A percentile compares a stretch with the other conserved stretches of the same genome.
phyloP scores from a whole-genome alignment of 1,140 invertebrate genomes.

The Aricia agestis region DNA sequence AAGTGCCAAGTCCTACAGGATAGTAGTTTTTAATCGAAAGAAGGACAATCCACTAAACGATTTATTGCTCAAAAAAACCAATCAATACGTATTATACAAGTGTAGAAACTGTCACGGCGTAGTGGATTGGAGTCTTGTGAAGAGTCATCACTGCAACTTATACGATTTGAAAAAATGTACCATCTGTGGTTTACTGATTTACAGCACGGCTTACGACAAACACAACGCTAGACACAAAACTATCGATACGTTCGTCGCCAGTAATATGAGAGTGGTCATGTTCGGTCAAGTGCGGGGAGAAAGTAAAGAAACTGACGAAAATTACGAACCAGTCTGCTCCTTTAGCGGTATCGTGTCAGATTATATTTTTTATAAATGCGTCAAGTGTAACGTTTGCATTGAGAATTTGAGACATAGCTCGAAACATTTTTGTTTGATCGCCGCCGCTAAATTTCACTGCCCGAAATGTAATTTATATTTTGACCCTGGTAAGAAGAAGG shows the following conservation, averaged over 20 bases:
- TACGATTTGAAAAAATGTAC: slow-evolving; percentile 39
- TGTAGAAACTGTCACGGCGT: slow-evolving; percentile 50
- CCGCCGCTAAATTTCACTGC: slow-evolving; percentile 37
- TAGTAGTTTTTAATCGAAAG: slow-evolving; percentile 46
- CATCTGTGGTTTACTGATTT: slow-evolving; percentile 41
- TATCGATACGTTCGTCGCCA: slow-evolving; percentile 36
- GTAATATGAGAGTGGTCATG: slow-evolving; percentile 49
- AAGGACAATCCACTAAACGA: slow-evolving; percentile 38
- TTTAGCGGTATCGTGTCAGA: slow-evolving; percentile 42
- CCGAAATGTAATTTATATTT: slow-evolving; percentile 42
- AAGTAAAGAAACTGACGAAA: slow-evolving; percentile 14
- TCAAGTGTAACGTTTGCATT: slow-evolving; percentile 40
- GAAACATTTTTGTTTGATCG: slow-evolving; percentile 38
- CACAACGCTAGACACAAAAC: slow-evolving; percentile 45
- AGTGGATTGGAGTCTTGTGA: slow-evolving; percentile 32
- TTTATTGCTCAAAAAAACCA: slow-evolving; percentile 22
- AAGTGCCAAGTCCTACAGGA: slow-evolving; percentile 36
- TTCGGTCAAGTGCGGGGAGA: slow-evolving; percentile 30
- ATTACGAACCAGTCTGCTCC: slow-evolving; percentile 17
- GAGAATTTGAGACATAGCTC: slow-evolving; percentile 25
- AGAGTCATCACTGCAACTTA: slow-evolving; percentile 38
- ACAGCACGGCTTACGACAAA: slow-evolving; percentile 30
- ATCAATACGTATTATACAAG: slow-evolving; percentile 43
- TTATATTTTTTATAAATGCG: slow-evolving; percentile 47
- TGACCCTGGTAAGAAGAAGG: slow-evolving; percentile 32